Evolutionary conservation across 2,797 vertebrate species (phyloP).

Genomic region (Lindbergichthys nudifrons): DNA sequence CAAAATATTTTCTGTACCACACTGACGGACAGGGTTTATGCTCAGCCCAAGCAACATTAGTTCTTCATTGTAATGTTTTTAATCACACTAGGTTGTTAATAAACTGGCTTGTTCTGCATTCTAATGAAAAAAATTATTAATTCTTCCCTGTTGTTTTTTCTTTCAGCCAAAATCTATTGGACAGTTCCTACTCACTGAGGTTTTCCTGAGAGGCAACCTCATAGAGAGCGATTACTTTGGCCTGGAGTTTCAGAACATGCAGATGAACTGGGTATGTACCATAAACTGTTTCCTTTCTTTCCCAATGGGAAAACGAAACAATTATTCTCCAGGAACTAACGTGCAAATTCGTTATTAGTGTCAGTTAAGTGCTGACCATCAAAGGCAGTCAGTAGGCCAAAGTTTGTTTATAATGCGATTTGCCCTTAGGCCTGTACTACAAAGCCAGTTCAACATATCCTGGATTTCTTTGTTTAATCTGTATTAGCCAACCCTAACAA

Average conservation of each 20-base stretch:
- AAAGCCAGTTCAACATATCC: no score
- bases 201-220: constrained; percentile 92
- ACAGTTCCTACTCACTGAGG: constrained; percentile 87
- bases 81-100: background rate
- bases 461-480: no score
- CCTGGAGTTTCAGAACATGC: constrained; percentile 93
- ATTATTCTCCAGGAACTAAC: background rate
- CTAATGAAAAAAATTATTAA: constrained; percentile 32
- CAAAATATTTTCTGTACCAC: constrained; percentile 49
- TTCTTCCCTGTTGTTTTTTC: constrained; percentile 36
- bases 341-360: background rate
- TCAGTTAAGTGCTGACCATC: constrained; percentile 7
- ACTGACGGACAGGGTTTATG: constrained; percentile 16
- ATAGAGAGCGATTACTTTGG: constrained; percentile 98
- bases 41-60: background rate
- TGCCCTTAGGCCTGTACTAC: background rate
- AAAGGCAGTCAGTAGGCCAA: constrained; percentile 15
- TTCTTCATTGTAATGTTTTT: constrained; percentile 4
- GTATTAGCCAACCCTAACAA: no score
- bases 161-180: constrained; percentile 88
- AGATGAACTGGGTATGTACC: constrained; percentile 92
- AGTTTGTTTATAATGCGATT: background rate
- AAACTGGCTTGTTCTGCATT: background rate
- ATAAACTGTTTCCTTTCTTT: background rate
- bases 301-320: background rate